Conservation (phyloP, 1,140 invertebrate genomes). For the Sinella curviseta region DNA sequence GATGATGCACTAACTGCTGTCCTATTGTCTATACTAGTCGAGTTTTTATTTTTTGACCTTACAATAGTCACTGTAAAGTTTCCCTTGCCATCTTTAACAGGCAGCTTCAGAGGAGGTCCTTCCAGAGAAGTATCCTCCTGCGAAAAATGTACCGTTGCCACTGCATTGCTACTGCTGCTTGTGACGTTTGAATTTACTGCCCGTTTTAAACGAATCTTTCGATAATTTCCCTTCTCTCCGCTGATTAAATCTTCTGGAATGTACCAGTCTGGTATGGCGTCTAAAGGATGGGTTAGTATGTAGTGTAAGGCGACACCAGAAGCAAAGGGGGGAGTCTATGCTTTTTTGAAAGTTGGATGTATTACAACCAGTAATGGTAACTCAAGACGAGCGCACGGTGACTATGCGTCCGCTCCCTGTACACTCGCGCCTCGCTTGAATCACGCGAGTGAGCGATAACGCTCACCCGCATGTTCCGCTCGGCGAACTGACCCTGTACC, state of each 20-base stretch:
- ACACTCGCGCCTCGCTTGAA: no score
- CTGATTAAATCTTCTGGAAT: not conserved
- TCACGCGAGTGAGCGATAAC: no score
- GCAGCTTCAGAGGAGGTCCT: not conserved
- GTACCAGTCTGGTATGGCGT: not conserved
- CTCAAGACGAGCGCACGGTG: no score
- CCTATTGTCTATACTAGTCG: not conserved
- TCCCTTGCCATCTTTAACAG: not conserved
- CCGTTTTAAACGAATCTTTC: not conserved
- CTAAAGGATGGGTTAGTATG: not conserved
- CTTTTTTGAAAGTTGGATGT: no score
- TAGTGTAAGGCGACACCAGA: no score
- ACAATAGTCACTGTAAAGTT: not conserved
- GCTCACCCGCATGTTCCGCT: no score
- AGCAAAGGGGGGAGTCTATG: no score
- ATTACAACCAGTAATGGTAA: no score
- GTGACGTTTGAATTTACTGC: not conserved
- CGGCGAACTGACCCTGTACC: no score
- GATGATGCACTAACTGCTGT: no score
- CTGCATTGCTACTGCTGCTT: not conserved
- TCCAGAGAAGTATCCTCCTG: not conserved
- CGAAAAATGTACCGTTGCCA: not conserved
- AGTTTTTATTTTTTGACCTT: not conserved
- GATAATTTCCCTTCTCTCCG: not conserved
- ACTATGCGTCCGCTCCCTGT: no score